These are phyloP conservation scores for Leptobrachium leishanense DNA, from an alignment of 2,113 vertebrate genomes.

Conservation along the genomic window DNA sequence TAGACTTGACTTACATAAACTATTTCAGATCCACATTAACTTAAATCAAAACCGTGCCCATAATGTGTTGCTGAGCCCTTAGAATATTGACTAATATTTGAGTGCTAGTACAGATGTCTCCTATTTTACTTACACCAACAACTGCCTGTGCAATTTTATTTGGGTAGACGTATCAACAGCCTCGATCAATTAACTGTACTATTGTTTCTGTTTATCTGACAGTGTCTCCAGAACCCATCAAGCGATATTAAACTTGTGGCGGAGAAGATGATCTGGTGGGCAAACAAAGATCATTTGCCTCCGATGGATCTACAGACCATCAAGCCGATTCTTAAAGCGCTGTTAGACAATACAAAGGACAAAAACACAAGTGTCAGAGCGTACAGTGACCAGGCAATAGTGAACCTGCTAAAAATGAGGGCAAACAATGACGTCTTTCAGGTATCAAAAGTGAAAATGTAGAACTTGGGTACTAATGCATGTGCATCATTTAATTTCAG, in stretches of 20 bases:
- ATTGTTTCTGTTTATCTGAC: constrained; percentile 2
- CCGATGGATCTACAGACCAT: constrained; percentile 77
- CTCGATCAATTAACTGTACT: background rate
- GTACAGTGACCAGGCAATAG: constrained; percentile 92
- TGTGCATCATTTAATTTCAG: background rate
- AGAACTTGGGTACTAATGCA: background rate
- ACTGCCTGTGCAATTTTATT: background rate
- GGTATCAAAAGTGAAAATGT: constrained; percentile 64
- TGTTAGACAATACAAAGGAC: constrained; percentile 97
- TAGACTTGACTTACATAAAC: too few relatives aligned
- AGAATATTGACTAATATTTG: too few relatives aligned
- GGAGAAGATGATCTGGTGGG: constrained; percentile 96
- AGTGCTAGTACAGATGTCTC: too few relatives aligned
- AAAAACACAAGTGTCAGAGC: constrained; percentile 94
- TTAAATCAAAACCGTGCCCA: too few relatives aligned
- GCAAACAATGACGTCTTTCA: constrained; percentile 84
- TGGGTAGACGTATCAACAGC: background rate
- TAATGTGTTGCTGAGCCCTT: too few relatives aligned
- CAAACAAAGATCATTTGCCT: constrained; percentile 80
- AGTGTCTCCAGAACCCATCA: constrained; percentile 97
- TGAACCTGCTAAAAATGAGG: constrained; percentile 88
- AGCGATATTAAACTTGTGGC: constrained; percentile 93
- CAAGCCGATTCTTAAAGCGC: constrained; percentile 91
- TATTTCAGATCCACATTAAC: too few relatives aligned
- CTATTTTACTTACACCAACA: background rate